These are phyloP conservation scores for Rhagoletis pomonella DNA, from an alignment of 1,140 invertebrate species.

Conservation along the genomic window DNA sequence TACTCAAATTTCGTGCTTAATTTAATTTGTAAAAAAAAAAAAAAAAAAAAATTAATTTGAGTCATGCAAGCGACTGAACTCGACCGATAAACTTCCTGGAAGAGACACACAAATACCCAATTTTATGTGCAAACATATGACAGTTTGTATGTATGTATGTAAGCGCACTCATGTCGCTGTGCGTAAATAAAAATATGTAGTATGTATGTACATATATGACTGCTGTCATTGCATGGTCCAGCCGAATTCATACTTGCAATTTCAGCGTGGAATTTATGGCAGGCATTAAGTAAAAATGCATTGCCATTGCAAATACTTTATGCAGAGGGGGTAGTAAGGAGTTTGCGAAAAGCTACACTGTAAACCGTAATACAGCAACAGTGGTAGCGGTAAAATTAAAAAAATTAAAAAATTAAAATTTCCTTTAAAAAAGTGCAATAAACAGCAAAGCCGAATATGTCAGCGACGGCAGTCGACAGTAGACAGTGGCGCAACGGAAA, in stretches of 20 bases:
- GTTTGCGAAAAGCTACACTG: background rate
- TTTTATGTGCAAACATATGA: background rate
- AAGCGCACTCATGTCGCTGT: too few species aligned
- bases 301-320: background rate
- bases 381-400: background rate
- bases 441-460: constrained; percentile 35
- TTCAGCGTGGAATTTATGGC: constrained; percentile 32
- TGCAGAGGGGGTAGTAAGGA: background rate
- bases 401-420: constrained; percentile 3
- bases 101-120: background rate
- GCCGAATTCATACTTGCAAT: constrained; percentile 36
- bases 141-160: background rate
- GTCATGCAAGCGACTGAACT: background rate
- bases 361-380: background rate
- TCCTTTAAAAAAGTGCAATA: constrained; percentile 35
- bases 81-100: background rate
- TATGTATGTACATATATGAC: too few species aligned
- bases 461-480: background rate
- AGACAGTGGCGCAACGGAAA: constrained; percentile 10
- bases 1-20: constrained; percentile 13
- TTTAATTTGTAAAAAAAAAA: background rate
- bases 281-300: constrained; percentile 27
- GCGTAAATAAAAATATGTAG: background rate
- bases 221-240: constrained; percentile 19
- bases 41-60: background rate